Conservation (phyloP, 2,113 vertebrate genomes). For the Charadrius vociferus region DNA sequence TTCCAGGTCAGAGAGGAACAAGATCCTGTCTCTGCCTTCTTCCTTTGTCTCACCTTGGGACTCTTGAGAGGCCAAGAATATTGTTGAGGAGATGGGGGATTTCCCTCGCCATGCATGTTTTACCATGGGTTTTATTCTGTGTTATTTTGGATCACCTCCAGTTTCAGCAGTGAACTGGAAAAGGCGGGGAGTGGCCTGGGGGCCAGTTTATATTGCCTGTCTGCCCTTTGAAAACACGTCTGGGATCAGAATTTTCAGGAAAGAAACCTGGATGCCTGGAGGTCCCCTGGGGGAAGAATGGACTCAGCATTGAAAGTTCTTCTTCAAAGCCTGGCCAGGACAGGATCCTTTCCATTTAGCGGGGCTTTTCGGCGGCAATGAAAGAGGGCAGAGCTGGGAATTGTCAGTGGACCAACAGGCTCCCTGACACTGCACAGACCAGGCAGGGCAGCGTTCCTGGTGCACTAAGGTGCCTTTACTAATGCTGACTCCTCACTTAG, state of each 20-base stretch:
- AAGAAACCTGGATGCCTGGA: neutral
- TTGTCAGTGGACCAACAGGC: neutral
- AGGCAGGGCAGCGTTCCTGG: neutral
- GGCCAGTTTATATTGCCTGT: neutral
- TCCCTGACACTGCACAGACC: neutral
- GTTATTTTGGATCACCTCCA: neutral
- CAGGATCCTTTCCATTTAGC: neutral
- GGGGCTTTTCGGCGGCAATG: neutral
- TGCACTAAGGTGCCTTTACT: neutral
- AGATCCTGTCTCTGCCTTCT: neutral
- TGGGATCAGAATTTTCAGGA: neutral
- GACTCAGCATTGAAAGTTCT: neutral
- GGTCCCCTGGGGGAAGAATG: neutral
- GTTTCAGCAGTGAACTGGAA: neutral
- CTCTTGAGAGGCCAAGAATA: neutral
- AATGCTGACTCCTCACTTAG: neutral
- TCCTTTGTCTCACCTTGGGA: neutral
- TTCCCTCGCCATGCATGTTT: neutral
- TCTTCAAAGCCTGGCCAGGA: neutral
- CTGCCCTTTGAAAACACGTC: neutral
- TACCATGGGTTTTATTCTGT: neutral
- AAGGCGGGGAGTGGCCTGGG: neutral
- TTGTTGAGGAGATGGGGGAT: neutral
- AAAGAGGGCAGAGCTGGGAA: neutral
- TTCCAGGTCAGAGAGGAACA: slow-evolving; percentile 83